Percentiles rank a stretch among this genome's conserved stretches.
These are phyloP conservation scores for Melanotaenia duboulayi DNA, from an alignment of 2,113 vertebrate genomes.

Conservation along the genomic window DNA sequence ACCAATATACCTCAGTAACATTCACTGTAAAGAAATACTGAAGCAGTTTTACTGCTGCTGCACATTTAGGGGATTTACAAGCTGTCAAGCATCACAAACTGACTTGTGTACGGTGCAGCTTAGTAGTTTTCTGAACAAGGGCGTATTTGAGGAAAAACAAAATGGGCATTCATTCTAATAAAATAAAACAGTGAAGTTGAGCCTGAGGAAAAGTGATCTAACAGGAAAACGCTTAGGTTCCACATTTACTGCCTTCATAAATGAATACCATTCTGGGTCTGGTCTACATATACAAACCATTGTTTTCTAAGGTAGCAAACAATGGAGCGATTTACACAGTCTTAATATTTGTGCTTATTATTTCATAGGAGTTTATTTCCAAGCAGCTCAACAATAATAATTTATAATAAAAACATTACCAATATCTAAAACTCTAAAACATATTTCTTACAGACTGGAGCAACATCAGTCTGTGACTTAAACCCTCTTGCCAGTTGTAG, in stretches of 20 bases:
- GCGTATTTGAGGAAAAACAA: slow-evolving; percentile 33
- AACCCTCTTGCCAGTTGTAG: slow-evolving; percentile 54
- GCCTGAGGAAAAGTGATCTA: slow-evolving; percentile 19
- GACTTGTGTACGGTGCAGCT: slow-evolving; percentile 3
- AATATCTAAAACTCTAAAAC: slow-evolving; percentile 30
- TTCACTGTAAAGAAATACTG: slow-evolving; percentile 11
- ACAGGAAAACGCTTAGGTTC: slow-evolving; percentile 45
- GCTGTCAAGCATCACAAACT: slow-evolving; percentile 17
- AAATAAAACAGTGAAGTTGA: slow-evolving; percentile 21
- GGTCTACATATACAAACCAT: slow-evolving; percentile 24
- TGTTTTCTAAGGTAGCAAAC: slow-evolving; percentile 55
- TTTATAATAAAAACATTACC: slow-evolving; percentile 30
- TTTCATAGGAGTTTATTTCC: slow-evolving; percentile 3
- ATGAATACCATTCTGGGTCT: slow-evolving; percentile 16
- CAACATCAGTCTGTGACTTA: slow-evolving; percentile 21
- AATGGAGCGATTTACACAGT: slow-evolving; percentile 21
- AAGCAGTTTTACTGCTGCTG: slow-evolving; percentile 2
- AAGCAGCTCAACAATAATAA: slow-evolving; percentile 27
- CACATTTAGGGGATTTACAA: slow-evolving; percentile 32
- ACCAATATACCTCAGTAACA: slow-evolving; percentile 28
- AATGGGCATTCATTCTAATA: slow-evolving; percentile 40
- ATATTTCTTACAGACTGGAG: slow-evolving; percentile 36
- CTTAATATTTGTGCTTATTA: neutral
- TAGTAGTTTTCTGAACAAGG: slow-evolving; percentile 30
- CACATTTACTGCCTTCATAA: slow-evolving; percentile 17